These are phyloP conservation scores for Hydrotaea diabolus DNA, from an alignment of 2,888 invertebrate genomes.

Conservation along the genomic window DNA sequence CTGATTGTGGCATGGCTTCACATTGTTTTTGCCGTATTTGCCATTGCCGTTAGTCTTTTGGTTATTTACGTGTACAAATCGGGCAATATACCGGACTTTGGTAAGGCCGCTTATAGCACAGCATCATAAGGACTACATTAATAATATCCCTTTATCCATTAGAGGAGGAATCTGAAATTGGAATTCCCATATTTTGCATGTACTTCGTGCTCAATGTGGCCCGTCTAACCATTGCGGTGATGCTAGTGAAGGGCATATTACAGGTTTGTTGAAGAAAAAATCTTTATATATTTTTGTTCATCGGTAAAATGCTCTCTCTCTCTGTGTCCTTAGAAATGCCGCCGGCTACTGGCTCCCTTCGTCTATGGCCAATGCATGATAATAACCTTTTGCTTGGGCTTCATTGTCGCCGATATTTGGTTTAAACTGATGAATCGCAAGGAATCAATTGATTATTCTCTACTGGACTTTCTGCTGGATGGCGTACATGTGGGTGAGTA, in stretches of 20 bases:
- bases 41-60: background rate
- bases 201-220: background rate
- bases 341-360: background rate
- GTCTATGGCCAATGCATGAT: conserved; percentile 15
- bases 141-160: background rate
- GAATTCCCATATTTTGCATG: background rate
- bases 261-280: background rate
- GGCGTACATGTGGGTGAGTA: background rate
- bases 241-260: background rate
- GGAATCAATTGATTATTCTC: background rate
- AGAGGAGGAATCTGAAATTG: background rate
- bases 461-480: background rate
- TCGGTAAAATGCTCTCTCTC: too few species aligned
- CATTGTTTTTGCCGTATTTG: background rate
- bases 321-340: background rate
- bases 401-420: background rate
- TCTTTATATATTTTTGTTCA: too few species aligned
- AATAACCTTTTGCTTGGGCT: background rate
- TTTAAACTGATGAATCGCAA: background rate
- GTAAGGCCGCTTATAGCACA: too few species aligned
- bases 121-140: too few species aligned
- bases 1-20: too few species aligned
- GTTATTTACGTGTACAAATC: background rate
- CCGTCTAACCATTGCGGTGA: background rate
- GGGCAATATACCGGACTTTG: too few species aligned